A percentile compares a stretch with the other conserved stretches of the same genome.
phyloP scores from a whole-genome alignment of 2,113 vertebrate genomes.

The Scartelaos histophorus region DNA sequence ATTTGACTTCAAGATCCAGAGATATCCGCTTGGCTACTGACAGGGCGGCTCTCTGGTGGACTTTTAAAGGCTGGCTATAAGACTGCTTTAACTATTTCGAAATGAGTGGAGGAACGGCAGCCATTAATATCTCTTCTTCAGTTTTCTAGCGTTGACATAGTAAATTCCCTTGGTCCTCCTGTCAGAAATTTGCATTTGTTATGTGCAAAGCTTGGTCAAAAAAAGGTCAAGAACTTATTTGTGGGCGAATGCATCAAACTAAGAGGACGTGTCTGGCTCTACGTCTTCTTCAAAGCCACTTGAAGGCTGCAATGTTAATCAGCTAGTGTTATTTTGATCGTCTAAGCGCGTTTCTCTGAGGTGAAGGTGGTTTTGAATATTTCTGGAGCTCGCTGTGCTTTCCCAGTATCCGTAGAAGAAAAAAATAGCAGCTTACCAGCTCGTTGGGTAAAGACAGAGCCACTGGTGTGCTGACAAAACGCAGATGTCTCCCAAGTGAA shows the following conservation, averaged over 20 bases:
- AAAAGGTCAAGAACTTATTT: conserved; percentile 9
- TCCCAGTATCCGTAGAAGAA: conserved; percentile 26
- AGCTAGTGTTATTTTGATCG: conserved; percentile 51
- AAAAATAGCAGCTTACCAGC: conserved; percentile 31
- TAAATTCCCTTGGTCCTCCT: conserved; percentile 15
- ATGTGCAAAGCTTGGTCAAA: conserved; percentile 21
- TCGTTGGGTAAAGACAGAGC: conserved; percentile 21
- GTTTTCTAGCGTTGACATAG: conserved; percentile 13
- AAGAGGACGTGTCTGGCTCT: conserved; percentile 3
- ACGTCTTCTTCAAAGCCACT: conserved; percentile 37
- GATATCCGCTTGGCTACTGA: conserved; percentile 8
- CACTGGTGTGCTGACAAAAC: conserved; percentile 40
- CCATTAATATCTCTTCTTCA: conserved; percentile 30
- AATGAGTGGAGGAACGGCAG: conserved; percentile 18
- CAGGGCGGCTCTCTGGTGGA: neutral
- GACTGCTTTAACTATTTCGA: conserved; percentile 22
- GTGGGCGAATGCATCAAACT: neutral
- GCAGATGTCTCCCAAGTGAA: conserved; percentile 60
- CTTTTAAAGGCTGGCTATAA: conserved; percentile 36
- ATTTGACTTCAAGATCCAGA: conserved; percentile 25
- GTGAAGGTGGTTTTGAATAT: conserved; percentile 49
- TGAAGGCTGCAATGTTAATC: conserved; percentile 57
- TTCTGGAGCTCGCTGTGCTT: conserved; percentile 50
- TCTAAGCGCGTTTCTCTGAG: conserved; percentile 27
- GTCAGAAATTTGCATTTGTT: conserved; percentile 17